phyloP scores from a whole-genome alignment of 2,888 invertebrate genomes.

The Synanthedon formicaeformis region DNA sequence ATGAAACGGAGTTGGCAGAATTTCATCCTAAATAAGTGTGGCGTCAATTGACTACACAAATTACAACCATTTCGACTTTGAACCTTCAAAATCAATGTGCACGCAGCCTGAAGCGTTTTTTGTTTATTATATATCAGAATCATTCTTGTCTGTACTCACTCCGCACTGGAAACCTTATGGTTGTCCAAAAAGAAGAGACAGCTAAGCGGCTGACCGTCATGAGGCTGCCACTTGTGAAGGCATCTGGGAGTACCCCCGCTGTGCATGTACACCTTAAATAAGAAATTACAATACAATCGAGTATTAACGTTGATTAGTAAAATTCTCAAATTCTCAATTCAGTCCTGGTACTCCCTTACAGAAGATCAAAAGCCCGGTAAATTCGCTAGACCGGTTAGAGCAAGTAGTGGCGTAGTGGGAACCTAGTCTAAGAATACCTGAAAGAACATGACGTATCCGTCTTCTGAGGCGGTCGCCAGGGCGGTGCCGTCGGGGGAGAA shows the following conservation, averaged over 20 bases:
- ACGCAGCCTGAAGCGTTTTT: not conserved
- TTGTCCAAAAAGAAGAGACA: slow-evolving; percentile 95
- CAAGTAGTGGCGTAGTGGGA: not conserved
- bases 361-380: not conserved
- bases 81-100: not conserved
- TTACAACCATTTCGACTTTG: no score
- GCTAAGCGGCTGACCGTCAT: slow-evolving; percentile 87
- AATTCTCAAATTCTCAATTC: no score
- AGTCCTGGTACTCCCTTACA: no score
- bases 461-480: slow-evolving; percentile 88
- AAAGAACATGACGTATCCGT: slow-evolving; percentile 93
- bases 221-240: slow-evolving; percentile 94
- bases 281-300: no score
- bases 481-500: slow-evolving; percentile 96
- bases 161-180: slow-evolving; percentile 81
- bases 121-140: not conserved
- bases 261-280: slow-evolving; percentile 74
- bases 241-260: slow-evolving; percentile 80
- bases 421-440: slow-evolving; percentile 66
- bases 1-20: no score
- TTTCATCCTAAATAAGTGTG: no score
- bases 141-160: slow-evolving; percentile 68
- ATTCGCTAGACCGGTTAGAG: not conserved
- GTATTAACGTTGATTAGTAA: no score
- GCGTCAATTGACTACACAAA: no score